phyloP scores from a whole-genome alignment of 2,888 invertebrate genomes.

The Xestia c-nigrum region DNA sequence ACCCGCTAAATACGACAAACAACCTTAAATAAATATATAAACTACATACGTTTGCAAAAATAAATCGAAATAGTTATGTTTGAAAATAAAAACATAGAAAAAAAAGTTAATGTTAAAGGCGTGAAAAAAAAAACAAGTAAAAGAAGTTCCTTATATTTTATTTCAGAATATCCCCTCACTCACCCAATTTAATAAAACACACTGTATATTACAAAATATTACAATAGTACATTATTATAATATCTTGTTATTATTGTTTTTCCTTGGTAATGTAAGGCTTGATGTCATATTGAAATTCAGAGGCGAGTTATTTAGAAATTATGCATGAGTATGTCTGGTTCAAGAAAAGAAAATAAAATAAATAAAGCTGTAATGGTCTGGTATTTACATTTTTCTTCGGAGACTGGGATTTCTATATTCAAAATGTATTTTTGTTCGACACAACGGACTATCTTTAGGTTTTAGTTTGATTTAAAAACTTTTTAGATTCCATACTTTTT shows the following conservation, averaged over 20 bases:
- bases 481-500: no score
- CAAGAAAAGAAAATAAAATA: slow-evolving; percentile 18
- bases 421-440: slow-evolving; percentile 13
- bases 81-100: no score
- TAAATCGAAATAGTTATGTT: no score
- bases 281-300: slow-evolving; percentile 54
- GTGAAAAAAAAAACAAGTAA: no score
- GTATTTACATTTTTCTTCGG: slow-evolving; percentile 45
- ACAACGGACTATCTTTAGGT: not conserved
- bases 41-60: no score
- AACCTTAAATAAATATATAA: no score
- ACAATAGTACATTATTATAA: slow-evolving; percentile 38
- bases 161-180: not conserved
- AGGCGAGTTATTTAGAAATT: slow-evolving; percentile 47
- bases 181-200: slow-evolving; percentile 42
- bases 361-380: slow-evolving; percentile 34
- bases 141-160: not conserved
- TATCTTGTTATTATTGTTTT: slow-evolving; percentile 51
- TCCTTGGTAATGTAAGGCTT: slow-evolving; percentile 28
- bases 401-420: slow-evolving; percentile 21
- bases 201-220: slow-evolving; percentile 21
- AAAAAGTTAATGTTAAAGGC: no score
- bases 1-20: no score
- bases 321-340: slow-evolving; percentile 46
- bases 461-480: not conserved